Evolutionary conservation across 1,140 invertebrate genomes (phyloP).

Genomic region (Rhizoglyphus robini): DNA sequence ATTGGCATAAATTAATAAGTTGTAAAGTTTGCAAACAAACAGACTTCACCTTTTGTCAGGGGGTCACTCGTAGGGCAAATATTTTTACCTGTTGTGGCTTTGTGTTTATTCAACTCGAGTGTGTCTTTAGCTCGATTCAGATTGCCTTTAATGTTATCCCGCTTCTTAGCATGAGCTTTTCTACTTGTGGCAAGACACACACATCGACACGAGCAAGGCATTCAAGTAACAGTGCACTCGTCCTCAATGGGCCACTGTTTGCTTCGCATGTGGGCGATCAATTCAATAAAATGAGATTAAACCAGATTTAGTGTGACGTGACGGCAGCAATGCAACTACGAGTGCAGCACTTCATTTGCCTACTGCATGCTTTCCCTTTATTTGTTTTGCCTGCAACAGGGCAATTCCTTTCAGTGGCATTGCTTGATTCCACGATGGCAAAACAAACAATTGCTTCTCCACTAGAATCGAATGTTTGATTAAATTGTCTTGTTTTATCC

Average conservation of each 20-base stretch:
- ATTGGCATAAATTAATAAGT: not conserved
- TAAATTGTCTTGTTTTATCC: not conserved
- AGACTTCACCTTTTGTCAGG: not conserved
- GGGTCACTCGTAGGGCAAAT: slow-evolving; percentile 3
- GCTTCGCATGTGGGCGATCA: not conserved
- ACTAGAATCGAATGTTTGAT: too few species aligned
- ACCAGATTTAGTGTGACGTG: not conserved
- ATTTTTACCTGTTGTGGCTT: slow-evolving; percentile 9
- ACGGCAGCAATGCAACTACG: not conserved
- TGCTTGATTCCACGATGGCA: not conserved
- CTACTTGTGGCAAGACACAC: not conserved
- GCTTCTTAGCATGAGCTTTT: not conserved
- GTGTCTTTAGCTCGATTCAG: too few species aligned
- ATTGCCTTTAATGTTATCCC: not conserved
- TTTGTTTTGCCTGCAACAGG: not conserved
- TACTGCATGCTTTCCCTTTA: not conserved
- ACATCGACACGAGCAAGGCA: not conserved
- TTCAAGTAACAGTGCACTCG: not conserved
- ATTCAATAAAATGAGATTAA: slow-evolving; percentile 12
- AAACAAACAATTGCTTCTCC: not conserved
- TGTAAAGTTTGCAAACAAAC: not conserved
- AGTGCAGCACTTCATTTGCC: not conserved
- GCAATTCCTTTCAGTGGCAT: not conserved
- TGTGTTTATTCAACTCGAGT: not conserved
- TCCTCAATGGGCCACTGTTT: not conserved